Conservation (phyloP, 1,140 invertebrate species). For the Drosophila ananassae region DNA sequence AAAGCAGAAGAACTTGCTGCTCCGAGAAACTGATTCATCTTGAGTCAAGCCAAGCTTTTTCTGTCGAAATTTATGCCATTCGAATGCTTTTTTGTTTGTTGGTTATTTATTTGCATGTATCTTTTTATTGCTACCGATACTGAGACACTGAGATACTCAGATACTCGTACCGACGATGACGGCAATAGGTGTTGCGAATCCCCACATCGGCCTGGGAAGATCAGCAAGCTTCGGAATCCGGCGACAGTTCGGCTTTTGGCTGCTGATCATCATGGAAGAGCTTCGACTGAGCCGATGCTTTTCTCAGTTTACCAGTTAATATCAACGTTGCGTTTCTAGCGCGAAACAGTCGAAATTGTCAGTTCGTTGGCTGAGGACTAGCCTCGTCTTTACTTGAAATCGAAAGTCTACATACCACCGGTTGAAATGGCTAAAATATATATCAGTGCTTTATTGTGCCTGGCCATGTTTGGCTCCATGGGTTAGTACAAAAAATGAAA, state of each 20-base stretch:
- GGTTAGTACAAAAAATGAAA: constrained; percentile 64
- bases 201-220: constrained; percentile 49
- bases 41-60: constrained; percentile 25
- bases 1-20: constrained; percentile 27
- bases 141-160: neutral
- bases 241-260: constrained; percentile 30
- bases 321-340: constrained; percentile 72
- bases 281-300: constrained; percentile 29
- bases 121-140: constrained; percentile 63
- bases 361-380: constrained; percentile 67
- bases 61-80: constrained; percentile 47
- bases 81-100: constrained; percentile 40
- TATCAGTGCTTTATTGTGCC: constrained; percentile 75
- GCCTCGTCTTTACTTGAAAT: constrained; percentile 26
- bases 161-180: neutral
- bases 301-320: constrained; percentile 65
- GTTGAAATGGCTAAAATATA: constrained; percentile 71
- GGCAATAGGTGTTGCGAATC: constrained; percentile 59
- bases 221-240: constrained; percentile 38
- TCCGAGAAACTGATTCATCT: constrained; percentile 51
- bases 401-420: constrained; percentile 29
- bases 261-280: constrained; percentile 25
- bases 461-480: constrained; percentile 80
- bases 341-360: constrained; percentile 78
- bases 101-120: constrained; percentile 76